phyloP scores from a whole-genome alignment of 2,797 vertebrate genomes.

The Tolypeutes matacus region DNA sequence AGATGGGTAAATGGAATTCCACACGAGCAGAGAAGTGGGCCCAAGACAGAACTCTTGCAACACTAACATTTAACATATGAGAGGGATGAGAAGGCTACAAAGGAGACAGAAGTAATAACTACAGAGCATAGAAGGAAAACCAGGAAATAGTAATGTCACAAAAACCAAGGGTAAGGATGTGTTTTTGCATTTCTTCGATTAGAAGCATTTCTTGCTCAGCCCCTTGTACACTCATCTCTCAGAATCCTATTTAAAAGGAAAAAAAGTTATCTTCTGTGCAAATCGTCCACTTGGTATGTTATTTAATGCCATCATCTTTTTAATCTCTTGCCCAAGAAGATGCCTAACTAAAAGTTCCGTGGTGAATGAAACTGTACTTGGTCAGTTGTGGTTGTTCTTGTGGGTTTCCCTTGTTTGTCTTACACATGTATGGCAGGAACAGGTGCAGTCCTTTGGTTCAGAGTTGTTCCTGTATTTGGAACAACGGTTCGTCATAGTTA shows the following conservation, averaged over 20 bases:
- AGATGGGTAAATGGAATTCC: background rate
- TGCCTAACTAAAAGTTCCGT: slow-evolving; percentile 44
- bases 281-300: background rate
- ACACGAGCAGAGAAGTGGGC: background rate
- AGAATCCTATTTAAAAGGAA: slow-evolving; percentile 42
- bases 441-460: slow-evolving; percentile 59
- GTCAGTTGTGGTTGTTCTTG: slow-evolving; percentile 71
- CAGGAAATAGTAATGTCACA: background rate
- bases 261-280: background rate
- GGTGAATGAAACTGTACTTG: slow-evolving; percentile 33
- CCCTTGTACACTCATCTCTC: background rate
- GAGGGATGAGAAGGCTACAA: background rate
- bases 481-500: slow-evolving; percentile 55
- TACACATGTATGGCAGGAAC: background rate
- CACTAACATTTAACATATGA: background rate
- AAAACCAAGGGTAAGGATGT: background rate
- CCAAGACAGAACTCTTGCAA: background rate
- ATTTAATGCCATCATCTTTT: slow-evolving; percentile 32
- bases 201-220: slow-evolving; percentile 26
- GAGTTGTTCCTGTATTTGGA: slow-evolving; percentile 71
- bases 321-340: slow-evolving; percentile 44
- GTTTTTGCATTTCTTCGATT: background rate
- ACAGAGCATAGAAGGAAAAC: background rate
- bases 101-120: background rate
- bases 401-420: slow-evolving; percentile 75